Conservation (phyloP, 2,888 invertebrate genomes). For the Zaprionus bogoriensis region DNA sequence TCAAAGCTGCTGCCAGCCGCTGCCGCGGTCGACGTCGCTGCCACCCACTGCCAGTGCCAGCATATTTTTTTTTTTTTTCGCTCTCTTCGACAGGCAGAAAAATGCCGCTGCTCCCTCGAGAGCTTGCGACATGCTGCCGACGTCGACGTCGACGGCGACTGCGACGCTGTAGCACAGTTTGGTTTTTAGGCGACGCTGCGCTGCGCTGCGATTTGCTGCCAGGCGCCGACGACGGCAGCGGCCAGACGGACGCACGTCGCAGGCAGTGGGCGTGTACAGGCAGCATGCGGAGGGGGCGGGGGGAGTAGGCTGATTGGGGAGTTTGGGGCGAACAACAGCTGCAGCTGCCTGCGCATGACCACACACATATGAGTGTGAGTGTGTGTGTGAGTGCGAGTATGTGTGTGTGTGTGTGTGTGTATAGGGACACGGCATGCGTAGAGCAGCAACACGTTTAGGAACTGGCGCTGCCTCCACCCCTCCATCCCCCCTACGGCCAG, state of each 20-base stretch:
- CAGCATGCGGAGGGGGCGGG: constrained; percentile 13
- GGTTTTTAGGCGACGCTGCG: constrained; percentile 55
- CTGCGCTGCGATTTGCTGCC: constrained; percentile 65
- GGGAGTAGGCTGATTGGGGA: not conserved
- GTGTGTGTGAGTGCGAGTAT: no score
- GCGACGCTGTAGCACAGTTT: constrained; percentile 32
- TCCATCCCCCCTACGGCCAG: not conserved
- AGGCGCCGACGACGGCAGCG: constrained; percentile 32
- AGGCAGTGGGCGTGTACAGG: constrained; percentile 25
- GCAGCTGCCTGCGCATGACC: constrained; percentile 72
- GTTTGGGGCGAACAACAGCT: constrained; percentile 21
- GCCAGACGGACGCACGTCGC: constrained; percentile 34
- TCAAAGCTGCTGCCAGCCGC: constrained; percentile 4
- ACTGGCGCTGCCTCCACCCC: not conserved
- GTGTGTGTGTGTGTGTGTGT: no score
- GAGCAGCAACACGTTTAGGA: constrained; percentile 16
- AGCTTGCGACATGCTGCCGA: constrained; percentile 39
- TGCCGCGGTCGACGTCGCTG: not conserved
- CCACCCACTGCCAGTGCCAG: not conserved
- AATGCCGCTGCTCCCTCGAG: constrained; percentile 38
- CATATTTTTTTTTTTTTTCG: constrained; percentile 1
- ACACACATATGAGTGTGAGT: constrained; percentile 43
- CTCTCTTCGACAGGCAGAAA: no score
- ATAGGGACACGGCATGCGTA: constrained; percentile 43
- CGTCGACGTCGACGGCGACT: not conserved